Evolutionary conservation across 2,113 vertebrate species (phyloP), one percentile per base, ranked within the genome.

Genomic region (Mohoua ochrocephala): DNA sequence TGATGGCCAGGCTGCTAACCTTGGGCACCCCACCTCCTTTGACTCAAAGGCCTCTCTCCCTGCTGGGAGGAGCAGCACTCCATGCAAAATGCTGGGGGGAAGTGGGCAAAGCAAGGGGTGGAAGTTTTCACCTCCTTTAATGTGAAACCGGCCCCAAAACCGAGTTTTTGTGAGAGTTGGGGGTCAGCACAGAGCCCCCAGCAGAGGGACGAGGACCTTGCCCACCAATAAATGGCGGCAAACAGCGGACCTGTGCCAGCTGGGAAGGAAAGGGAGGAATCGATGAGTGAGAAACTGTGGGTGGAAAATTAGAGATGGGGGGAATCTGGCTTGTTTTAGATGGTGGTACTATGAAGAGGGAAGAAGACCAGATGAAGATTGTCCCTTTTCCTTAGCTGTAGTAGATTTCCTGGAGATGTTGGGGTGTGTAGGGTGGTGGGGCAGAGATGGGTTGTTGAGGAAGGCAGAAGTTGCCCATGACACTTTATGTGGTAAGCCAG

Each of bases 11-110:
- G 44, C 27, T 71, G 31, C 21, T 63, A 45, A 65, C 19, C 47
- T 63, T 2, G 0, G 19, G 7, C 30, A 35, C 11, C 19, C 26
- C 8, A 5, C 11, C 74, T 68, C 1, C 0, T 54, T 67, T 50
- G 24, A 23, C 56, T 61, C 27, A 31, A 31, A 84, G 49, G 22
- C 22, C 26, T 60, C 30, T 21, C 49, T 57, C 7, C 3, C 33
- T 39, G 0, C 27, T 35, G 5, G 7, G 15, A 33, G 22, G 9
- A 84, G 35, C 67, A 75, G 68, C 41, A 33, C 28, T 28, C 47
- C 6, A 1, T 67, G n/a, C n/a, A 56, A 59, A 54, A 74, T 1
- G 4, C 23, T 42, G 56, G 22, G 19, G 9, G n/a, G 24, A 59
- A 35, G 9, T 7, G 7, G 13, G 35, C 22, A 70, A 76, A 69